Conservation (phyloP, 2,113 vertebrate genomes). For the Mesembrinibis cayennensis region DNA sequence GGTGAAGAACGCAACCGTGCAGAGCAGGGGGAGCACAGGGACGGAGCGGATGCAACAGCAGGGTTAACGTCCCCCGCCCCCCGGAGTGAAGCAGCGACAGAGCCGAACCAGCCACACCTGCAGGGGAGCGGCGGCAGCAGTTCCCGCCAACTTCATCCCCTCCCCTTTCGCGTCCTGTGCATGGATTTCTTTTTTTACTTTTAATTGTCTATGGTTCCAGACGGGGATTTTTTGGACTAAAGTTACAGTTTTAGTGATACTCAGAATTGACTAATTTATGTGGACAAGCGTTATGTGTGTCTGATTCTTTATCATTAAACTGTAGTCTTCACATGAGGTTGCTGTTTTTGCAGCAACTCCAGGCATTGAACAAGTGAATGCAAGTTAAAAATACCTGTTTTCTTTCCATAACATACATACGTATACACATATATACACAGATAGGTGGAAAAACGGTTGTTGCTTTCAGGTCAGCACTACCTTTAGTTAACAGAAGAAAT, state of each 20-base stretch:
- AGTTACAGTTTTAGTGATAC: background rate
- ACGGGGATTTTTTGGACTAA: background rate
- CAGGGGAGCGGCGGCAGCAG: background rate
- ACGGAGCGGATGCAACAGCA: fast-evolving
- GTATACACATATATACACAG: background rate
- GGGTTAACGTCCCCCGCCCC: too few relatives aligned
- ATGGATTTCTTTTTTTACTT: too few relatives aligned
- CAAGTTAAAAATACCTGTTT: background rate
- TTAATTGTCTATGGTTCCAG: too few relatives aligned
- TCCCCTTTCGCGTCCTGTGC: too few relatives aligned
- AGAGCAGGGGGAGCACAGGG: too few relatives aligned
- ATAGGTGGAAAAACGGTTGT: background rate
- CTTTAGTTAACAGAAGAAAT: background rate
- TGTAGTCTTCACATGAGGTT: background rate
- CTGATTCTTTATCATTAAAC: background rate
- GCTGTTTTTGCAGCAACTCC: background rate
- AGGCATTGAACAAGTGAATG: background rate
- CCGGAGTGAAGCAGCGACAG: fast-evolving
- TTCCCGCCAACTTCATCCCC: background rate
- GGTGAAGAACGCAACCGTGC: too few relatives aligned
- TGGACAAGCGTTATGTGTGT: fast-evolving
- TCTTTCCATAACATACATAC: background rate
- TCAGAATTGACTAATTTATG: background rate
- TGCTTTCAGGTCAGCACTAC: background rate
- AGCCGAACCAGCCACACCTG: background rate